Base-by-base conservation (phyloP, 2,888 invertebrate species). In the Brachypalpus laphriformis region DNA sequence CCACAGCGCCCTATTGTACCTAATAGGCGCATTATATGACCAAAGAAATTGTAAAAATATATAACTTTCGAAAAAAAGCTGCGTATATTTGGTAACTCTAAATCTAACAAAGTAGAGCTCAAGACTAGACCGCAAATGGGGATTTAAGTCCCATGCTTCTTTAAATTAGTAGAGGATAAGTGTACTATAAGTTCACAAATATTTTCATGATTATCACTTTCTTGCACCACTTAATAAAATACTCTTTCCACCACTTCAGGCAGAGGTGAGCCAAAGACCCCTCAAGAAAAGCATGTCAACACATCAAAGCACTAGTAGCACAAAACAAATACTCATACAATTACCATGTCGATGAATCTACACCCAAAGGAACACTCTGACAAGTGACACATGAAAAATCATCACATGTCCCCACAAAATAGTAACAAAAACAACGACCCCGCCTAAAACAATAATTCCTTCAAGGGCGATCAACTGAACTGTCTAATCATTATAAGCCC, bases 371-470 rank as follows among this genome's bases (percentile, higher is more conserved):
- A 42, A 22, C 4, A 20, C 20, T 63, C 18, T 61, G 61, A 61
- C 51, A 70, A 45, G 51, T 68, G 76, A 40, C 68, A 59, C 25
- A 49, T 57, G 49, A 54, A 72, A 61, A 70, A 45, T 57, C 71
- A 59, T 59, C 57, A 57, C 31, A 61, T 49, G 16, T 18, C n/a
- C 14, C 11, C 68, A 66, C 31, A 25, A n/a, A 31, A 54, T 2
- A 20, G 14, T 42, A 47, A 54, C 51, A 68, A 25, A 49, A 61
- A 61, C 61, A 74, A 31, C 14, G 2, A 20, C 25, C 3, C 14
- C n/a, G 11, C n/a, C 65, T 45, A 25, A 31, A 45, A 65, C 51
- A 40, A 40, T 40, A n/a, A 40, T 40, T n/a, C 6, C 6, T 40
- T 14, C 40, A 51, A 51, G 49, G 18, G 40, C 7, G 28, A 34